Base-by-base conservation (phyloP, 2,888 invertebrate genomes). In the Mythimna pallens region DNA sequence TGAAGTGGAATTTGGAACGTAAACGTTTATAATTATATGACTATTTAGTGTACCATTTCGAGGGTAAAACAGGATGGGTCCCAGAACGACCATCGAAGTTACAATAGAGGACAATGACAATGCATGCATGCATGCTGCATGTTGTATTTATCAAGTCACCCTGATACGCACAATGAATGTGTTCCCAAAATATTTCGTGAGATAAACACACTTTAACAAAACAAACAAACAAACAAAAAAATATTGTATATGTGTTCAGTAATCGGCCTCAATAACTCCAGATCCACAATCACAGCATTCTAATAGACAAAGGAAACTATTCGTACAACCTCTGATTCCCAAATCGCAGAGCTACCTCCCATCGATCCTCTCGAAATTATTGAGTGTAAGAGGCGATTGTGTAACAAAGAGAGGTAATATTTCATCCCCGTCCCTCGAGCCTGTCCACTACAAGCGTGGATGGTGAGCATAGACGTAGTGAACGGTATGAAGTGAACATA, bases 331-430 rank as follows among this genome's bases (percentile, higher is more conserved):
- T 30, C 65, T 71, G 78, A 80, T 72, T 80, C 64, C 72, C 76
- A 81, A 77, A 65, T 81, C 74, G 25, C 74, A 52, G 68, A 67
- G 58, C 66, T 50, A 73, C 78, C 78, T 70, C 70, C 64, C 80
- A 85, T 84, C 78, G 84, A 80, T 84, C 76, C 65, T 72, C 43
- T 72, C 50, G 69, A 76, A 85, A 83, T 82, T 80, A 85, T 84
- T 76, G 77, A 75, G 58, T 81, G 80, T 71, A 82, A 70, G 82
- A 78, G 71, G 84, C 75, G 84, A 85, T 85, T 80, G 80, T 83
- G 83, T 85, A 78, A 85, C 80, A 85, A 85, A 85, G 83, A 84
- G 82, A 72, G 69, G 70, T 74, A 65, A 84, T 85, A 84, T 80
- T 70, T 85, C 86, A 85, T 76, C 65, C 66, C 66, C 63, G 69